Evolutionary conservation across 1,140 invertebrate species (phyloP).

Genomic region (Sinonovacula constricta): DNA sequence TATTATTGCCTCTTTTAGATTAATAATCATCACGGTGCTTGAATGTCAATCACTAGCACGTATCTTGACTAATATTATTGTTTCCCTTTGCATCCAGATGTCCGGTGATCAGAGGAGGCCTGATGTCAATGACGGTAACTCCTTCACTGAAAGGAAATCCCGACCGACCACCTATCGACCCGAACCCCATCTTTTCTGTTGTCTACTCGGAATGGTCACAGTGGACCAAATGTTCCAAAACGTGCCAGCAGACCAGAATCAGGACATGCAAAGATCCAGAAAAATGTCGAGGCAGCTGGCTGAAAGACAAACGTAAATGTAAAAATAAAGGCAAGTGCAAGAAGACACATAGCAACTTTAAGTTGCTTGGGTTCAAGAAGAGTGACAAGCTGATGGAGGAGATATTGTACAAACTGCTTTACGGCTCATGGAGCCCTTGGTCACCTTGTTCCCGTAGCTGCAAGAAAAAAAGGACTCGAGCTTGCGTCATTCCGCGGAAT

Average conservation of each 20-base stretch:
- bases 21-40: no score
- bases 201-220: not conserved
- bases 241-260: not conserved
- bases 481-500: not conserved
- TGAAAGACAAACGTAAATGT: constrained; percentile 3
- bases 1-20: no score
- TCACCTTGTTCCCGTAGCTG: not conserved
- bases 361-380: not conserved
- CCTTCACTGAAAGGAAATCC: no score
- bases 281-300: not conserved
- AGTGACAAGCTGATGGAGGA: not conserved
- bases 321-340: not conserved
- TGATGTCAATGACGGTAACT: no score
- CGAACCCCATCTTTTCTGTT: not conserved
- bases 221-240: not conserved
- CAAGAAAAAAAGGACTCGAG: not conserved
- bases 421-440: not conserved
- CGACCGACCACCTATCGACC: no score
- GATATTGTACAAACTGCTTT: not conserved
- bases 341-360: not conserved
- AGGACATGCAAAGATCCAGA: not conserved
- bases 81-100: no score
- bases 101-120: no score
- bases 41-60: no score
- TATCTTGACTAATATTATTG: no score